These are phyloP conservation scores for Aethes cnicana DNA, from an alignment of 2,888 invertebrate genomes.

Conservation along the genomic window DNA sequence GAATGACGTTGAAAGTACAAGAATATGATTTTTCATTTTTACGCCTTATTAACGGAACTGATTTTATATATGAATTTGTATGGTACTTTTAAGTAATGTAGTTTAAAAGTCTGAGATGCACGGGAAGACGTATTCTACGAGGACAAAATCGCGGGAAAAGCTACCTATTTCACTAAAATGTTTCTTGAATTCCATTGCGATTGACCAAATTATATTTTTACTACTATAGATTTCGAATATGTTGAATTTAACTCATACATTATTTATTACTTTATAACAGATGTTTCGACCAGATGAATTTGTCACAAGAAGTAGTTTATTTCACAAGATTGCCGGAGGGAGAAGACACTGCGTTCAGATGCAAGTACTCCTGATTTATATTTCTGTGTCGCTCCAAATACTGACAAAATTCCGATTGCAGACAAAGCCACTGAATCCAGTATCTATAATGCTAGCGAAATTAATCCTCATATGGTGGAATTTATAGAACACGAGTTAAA, in stretches of 20 bases:
- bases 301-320: conserved; percentile 6
- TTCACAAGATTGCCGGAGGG: conserved; percentile 2
- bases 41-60: background rate
- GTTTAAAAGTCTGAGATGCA: too few species aligned
- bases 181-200: too few species aligned
- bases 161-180: too few species aligned
- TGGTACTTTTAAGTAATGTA: conserved; percentile 3
- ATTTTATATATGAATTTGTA: conserved; percentile 3
- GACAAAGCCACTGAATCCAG: background rate
- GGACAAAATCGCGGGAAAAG: too few species aligned
- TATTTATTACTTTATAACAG: conserved; percentile 3
- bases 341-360: conserved; percentile 4
- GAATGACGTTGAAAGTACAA: too few species aligned
- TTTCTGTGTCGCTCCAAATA: conserved; percentile 5
- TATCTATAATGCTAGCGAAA: background rate
- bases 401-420: background rate
- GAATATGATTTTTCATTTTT: too few species aligned
- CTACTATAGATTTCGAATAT: conserved; percentile 1
- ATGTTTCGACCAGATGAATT: conserved; percentile 2
- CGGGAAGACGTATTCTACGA: too few species aligned
- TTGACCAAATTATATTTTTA: too few species aligned
- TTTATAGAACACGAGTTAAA: too few species aligned
- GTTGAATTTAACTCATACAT: background rate
- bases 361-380: conserved; percentile 5
- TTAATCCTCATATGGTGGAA: background rate